phyloP scores from a whole-genome alignment of 2,888 invertebrate species.

The Brachyptera risi region DNA sequence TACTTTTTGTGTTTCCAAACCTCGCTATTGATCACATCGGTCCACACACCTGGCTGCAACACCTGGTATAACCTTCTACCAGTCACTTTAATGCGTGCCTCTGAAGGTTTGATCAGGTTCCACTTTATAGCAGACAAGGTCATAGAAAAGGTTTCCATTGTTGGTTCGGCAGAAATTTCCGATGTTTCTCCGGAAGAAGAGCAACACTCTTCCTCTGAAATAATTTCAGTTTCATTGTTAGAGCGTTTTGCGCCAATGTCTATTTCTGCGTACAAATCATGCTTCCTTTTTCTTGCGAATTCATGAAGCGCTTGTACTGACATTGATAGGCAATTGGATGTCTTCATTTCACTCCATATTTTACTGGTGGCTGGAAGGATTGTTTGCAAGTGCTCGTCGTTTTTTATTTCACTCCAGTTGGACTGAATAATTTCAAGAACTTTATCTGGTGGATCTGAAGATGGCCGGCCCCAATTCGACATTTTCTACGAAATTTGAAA shows the following conservation, averaged over 20 bases:
- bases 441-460: neutral
- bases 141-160: neutral
- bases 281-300: constrained; percentile 1
- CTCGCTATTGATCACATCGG: neutral
- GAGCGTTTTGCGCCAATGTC: neutral
- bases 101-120: neutral
- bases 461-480: neutral
- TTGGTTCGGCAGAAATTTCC: neutral
- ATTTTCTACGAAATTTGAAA: too few relatives aligned
- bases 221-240: neutral
- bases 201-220: too few relatives aligned
- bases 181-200: too few relatives aligned
- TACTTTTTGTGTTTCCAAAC: neutral
- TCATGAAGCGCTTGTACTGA: neutral
- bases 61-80: neutral
- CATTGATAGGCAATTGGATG: neutral
- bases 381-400: neutral
- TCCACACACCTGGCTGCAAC: constrained; percentile 6
- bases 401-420: neutral
- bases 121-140: neutral
- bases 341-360: neutral
- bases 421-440: neutral
- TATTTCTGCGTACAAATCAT: neutral
- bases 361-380: neutral
- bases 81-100: neutral